Evolutionary conservation across 2,888 invertebrate species (phyloP).

Genomic region (Resseliella maxima): DNA sequence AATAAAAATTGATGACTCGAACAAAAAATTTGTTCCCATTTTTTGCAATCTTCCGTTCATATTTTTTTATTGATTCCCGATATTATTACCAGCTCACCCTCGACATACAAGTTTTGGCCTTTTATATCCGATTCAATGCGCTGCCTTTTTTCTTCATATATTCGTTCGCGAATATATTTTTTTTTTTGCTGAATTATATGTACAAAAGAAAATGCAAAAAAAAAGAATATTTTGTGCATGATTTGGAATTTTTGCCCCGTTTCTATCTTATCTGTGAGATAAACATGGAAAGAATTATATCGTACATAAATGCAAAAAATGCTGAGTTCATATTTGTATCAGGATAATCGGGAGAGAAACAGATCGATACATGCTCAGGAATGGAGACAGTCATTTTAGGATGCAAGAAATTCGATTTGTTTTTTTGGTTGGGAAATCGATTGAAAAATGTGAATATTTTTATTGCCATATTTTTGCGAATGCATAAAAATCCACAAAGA

Average conservation of each 20-base stretch:
- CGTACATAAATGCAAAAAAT: neutral
- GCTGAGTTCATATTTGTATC: constrained; percentile 15
- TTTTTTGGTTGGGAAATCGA: neutral
- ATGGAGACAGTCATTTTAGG: neutral
- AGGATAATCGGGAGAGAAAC: neutral
- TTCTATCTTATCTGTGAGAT: neutral
- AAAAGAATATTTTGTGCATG: constrained; percentile 7
- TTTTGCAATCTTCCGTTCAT: constrained; percentile 38
- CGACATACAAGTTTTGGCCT: neutral
- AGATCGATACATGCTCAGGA: neutral
- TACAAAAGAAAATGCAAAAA: constrained; percentile 4
- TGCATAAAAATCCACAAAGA: neutral
- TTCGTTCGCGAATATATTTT: neutral
- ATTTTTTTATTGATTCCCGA: constrained; percentile 22
- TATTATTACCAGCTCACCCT: constrained; percentile 37
- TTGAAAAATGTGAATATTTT: constrained; percentile 35
- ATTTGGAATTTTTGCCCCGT: neutral
- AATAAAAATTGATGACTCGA: constrained; percentile 55
- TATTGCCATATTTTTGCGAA: neutral
- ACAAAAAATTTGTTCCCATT: constrained; percentile 51
- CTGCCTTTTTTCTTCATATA: neutral
- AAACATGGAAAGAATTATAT: neutral
- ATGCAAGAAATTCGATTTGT: neutral
- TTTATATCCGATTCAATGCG: neutral
- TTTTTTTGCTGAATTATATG: constrained; percentile 27